These are phyloP conservation scores for Eilema griseolum DNA, from an alignment of 2,888 invertebrate species.

Conservation along the genomic window DNA sequence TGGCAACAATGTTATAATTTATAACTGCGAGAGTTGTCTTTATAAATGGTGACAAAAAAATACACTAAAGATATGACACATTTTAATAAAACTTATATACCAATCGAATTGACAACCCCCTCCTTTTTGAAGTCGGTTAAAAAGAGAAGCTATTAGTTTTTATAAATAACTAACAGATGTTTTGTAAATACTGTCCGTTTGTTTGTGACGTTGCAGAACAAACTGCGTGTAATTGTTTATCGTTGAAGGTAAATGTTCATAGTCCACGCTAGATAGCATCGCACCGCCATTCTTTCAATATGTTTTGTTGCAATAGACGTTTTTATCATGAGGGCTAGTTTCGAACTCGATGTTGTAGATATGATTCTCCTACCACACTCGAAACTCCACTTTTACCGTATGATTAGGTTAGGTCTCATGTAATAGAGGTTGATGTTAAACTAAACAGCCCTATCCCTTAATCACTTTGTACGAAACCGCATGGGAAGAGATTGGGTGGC, in stretches of 20 bases:
- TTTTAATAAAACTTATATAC: too few relatives aligned
- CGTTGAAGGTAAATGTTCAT: conserved; percentile 28
- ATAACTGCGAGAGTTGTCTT: neutral
- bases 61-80: too few relatives aligned
- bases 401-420: too few relatives aligned
- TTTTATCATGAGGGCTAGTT: neutral
- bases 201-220: conserved; percentile 21
- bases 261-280: conserved; percentile 18
- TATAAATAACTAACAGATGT: conserved; percentile 25
- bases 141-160: neutral
- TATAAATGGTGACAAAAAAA: neutral
- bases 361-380: too few relatives aligned
- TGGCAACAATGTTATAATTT: neutral
- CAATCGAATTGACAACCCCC: too few relatives aligned
- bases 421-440: too few relatives aligned
- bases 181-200: conserved; percentile 27
- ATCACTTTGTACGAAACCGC: too few relatives aligned
- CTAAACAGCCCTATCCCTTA: too few relatives aligned
- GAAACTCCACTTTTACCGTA: neutral
- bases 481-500: too few relatives aligned
- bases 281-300: neutral
- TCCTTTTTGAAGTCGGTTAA: too few relatives aligned
- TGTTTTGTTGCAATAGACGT: neutral
- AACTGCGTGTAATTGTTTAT: conserved; percentile 13
- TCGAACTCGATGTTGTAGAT: neutral